Conservation (phyloP, 2,797 vertebrate genomes). For the Muscicapa comitata region DNA sequence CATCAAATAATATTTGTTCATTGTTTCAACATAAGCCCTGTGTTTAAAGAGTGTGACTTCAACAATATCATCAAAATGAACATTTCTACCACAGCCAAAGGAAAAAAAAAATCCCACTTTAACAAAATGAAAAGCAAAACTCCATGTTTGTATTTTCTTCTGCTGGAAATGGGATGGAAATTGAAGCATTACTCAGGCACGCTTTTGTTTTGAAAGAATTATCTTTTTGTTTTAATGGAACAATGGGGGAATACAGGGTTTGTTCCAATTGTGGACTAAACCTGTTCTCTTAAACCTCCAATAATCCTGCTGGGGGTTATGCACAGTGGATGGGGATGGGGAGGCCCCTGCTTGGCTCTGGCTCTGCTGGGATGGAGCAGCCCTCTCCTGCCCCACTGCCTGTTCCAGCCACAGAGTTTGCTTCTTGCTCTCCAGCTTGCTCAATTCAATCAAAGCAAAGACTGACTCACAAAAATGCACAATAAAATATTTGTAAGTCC, state of each 20-base stretch:
- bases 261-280: not conserved
- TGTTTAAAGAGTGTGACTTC: slow-evolving; percentile 38
- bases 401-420: not conserved
- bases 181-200: not conserved
- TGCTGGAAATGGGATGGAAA: slow-evolving; percentile 13
- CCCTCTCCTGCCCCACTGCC: rapidly evolving
- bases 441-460: not conserved
- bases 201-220: not conserved
- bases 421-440: not conserved
- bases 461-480: not conserved
- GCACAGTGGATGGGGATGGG: rapidly evolving
- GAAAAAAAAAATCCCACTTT: not conserved
- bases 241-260: not conserved
- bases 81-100: not conserved
- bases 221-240: not conserved
- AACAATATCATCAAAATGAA: slow-evolving; percentile 12
- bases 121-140: not conserved
- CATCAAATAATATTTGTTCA: slow-evolving; percentile 33
- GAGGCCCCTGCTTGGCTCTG: not conserved
- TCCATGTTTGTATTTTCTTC: not conserved
- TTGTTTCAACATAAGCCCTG: slow-evolving; percentile 10
- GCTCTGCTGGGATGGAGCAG: not conserved
- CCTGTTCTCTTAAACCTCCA: not conserved
- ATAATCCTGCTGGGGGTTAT: not conserved
- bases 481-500: not conserved